phyloP scores from a whole-genome alignment of 2,113 vertebrate species.

The Archilochus colubris region DNA sequence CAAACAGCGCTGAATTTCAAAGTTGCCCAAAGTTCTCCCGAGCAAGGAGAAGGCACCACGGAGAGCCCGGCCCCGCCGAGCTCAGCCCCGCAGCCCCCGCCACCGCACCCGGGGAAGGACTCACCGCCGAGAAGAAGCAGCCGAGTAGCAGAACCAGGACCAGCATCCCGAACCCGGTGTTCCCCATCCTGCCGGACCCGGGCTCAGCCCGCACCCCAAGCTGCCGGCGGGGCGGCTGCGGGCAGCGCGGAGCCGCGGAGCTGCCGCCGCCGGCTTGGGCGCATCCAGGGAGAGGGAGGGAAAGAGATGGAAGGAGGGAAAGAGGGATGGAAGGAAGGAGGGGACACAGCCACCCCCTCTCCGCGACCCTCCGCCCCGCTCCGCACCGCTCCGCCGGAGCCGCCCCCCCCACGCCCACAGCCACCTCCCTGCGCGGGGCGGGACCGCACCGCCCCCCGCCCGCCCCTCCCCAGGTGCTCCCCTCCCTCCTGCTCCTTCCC shows the following conservation, averaged over 20 bases:
- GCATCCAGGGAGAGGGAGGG: not conserved
- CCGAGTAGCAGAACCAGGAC: not conserved
- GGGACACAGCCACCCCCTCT: no score
- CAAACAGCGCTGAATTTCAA: not conserved
- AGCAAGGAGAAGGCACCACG: not conserved
- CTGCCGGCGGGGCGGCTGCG: not conserved
- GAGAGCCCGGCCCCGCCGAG: not conserved
- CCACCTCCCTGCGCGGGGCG: not conserved
- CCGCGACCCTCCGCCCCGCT: not conserved
- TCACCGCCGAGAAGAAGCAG: conserved; percentile 37
- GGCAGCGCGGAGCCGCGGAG: not conserved
- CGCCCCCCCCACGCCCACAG: not conserved
- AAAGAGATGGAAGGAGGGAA: no score
- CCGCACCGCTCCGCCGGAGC: not conserved
- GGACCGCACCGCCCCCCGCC: not conserved
- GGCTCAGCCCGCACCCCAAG: not conserved
- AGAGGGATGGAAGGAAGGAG: not conserved
- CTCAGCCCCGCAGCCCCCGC: not conserved
- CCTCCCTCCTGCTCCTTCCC: not conserved
- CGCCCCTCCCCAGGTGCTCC: not conserved
- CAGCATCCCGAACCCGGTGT: no score
- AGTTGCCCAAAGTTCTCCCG: conserved; percentile 43
- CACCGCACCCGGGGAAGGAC: not conserved
- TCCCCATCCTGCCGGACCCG: no score
- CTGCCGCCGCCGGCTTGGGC: not conserved